phyloP scores from a whole-genome alignment of 2,113 vertebrate species.

The Scomber japonicus region DNA sequence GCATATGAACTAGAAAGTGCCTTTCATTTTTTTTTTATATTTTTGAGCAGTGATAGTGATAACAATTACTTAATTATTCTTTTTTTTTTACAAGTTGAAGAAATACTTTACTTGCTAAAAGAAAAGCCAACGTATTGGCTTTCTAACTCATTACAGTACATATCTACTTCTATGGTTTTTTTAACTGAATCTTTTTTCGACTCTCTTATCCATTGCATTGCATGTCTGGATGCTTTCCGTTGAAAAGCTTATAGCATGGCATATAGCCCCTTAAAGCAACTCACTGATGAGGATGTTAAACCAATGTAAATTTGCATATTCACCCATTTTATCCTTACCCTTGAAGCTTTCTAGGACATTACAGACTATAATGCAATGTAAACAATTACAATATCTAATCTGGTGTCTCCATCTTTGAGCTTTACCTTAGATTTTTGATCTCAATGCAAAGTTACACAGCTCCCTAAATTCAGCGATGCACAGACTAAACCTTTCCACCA shows the following conservation, averaged over 20 bases:
- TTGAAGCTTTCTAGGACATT: not conserved
- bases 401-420: no score
- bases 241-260: no score
- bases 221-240: slow-evolving; percentile 5
- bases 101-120: no score
- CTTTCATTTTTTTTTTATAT: no score
- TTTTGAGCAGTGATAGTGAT: not conserved
- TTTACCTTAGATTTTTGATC: no score
- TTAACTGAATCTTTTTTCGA: not conserved
- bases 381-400: no score
- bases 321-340: not conserved
- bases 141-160: slow-evolving; percentile 12
- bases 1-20: not conserved
- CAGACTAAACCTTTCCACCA: no score
- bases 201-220: slow-evolving; percentile 5
- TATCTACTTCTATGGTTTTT: not conserved
- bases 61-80: not conserved
- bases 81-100: not conserved
- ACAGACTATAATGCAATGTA: no score
- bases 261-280: no score
- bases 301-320: not conserved
- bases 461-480: no score
- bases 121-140: slow-evolving; percentile 14
- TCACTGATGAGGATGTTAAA: not conserved
- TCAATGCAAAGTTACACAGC: no score